Base-by-base conservation (phyloP, 2,888 invertebrate species). In the Megamerina dolium region DNA sequence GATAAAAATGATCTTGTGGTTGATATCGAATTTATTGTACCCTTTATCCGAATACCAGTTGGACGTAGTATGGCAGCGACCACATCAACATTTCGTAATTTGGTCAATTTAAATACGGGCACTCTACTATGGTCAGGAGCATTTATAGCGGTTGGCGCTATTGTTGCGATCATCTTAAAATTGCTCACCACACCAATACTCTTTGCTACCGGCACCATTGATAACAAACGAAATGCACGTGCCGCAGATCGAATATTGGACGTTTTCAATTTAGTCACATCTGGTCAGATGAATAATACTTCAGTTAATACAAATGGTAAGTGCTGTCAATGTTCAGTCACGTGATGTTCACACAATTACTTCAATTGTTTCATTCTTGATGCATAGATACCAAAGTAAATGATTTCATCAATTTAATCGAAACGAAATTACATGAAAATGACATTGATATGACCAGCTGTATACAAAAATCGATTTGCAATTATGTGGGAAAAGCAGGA, bases 361-460 rank as follows among this genome's bases (percentile, higher is more conserved):
- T n/a, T n/a, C n/a, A n/a, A n/a, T n/a, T n/a, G n/a, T n/a, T n/a
- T n/a, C n/a, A n/a, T n/a, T 19, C n/a, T 35, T 17, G 10, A 13
- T 19, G 37, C 35, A 0, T 30, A 68, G 68, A 60, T 47, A 57
- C 58, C 19, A 53, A 54, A 5, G 32, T 63, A 3, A 50, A 55
- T n/a, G 56, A 64, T 21, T 50, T 61, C 3, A 26, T 77, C 54
- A 64, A 72, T 5, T 63, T 67, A 18, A 57, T 82, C 21, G 80
- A 82, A 49, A 72, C 75, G 32, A 69, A 74, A 10, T 59, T 82
- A 34, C 70, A 73, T 0, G 74, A 75, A 45, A 74, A 79, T 48
- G 74, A 81, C 34, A 74, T 82, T 16, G 79, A 82, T 57, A 69
- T 80, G 3, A 75, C 77, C 0, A 74, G 76, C 1, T 83, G 83